Base-by-base conservation (phyloP, 1,140 invertebrate genomes). In the Monochamus saltuarius region DNA sequence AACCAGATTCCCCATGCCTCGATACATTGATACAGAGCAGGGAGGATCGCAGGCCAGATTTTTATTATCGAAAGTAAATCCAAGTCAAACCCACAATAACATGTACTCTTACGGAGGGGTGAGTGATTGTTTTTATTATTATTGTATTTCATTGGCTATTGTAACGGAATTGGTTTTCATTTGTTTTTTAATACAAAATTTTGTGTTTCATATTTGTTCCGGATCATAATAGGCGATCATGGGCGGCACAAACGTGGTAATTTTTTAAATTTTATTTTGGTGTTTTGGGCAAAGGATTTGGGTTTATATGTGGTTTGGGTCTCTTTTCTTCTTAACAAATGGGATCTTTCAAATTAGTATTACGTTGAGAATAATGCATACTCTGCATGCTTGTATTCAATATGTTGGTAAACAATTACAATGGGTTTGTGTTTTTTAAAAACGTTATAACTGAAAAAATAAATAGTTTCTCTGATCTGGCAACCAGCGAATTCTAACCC, bases 71-170 rank as follows among this genome's bases (percentile, higher is more conserved):
- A 99, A 99, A 87, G 98, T 99, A 9, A 99, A 99, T 81, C 98
- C 98, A 19, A 99, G 97, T 66, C 91, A 97, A 75, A 99, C 98
- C n/a, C 97, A 99, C 78, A 99, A 99, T 81, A 99, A 98, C 75
- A 94, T 95, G 90, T 97, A 95, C 79, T 89, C 90, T 7, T 97
- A 94, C 77, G 91, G 91, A 74, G 88, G 89, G 77, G 93, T 95
- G 81, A 89, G 89, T 88, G 73, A n/a, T 2, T 37, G 17, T 36
- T 6, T 43, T 3, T 34, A 36, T 35, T 16, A 3, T 35, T 29
- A 29, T 29, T 29, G 2, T 29, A 3, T 29, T 29, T 29, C n/a
- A n/a, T 29, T 29, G 6, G 6, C 22, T 29, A 29, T 3, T 29
- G 6, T 29, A 29, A 29, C 22, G 22, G 22, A 29, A 29, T 29